A percentile compares a stretch with the other conserved stretches of the same genome.
These are phyloP conservation scores for Accipiter virgatus DNA, from an alignment of 2,113 vertebrate species.

Conservation along the genomic window DNA sequence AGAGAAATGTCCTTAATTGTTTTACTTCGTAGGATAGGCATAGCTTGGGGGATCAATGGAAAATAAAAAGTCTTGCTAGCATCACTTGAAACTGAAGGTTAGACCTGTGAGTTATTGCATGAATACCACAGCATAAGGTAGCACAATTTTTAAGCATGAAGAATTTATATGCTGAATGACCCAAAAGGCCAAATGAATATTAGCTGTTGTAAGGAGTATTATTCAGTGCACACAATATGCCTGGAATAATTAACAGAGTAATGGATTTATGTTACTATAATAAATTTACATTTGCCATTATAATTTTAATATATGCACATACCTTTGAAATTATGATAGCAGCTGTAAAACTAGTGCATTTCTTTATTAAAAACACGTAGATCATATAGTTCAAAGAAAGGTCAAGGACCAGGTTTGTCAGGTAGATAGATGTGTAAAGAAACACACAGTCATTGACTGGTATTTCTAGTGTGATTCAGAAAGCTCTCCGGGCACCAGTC, in stretches of 20 bases:
- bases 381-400: neutral
- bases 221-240: neutral
- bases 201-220: neutral
- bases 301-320: neutral
- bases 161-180: neutral
- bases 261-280: neutral
- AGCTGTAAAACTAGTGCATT: neutral
- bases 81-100: neutral
- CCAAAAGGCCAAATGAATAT: neutral
- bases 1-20: neutral
- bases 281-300: neutral
- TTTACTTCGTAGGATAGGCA: neutral
- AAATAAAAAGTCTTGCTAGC: neutral
- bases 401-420: neutral
- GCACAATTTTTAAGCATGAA: neutral
- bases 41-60: neutral
- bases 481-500: neutral
- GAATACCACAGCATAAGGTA: neutral
- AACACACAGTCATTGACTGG: neutral
- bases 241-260: constrained; percentile 14
- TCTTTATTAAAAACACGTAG: neutral
- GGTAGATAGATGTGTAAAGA: neutral
- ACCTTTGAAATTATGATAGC: neutral
- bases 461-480: neutral
- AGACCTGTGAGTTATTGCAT: neutral